Evolutionary conservation across 2,113 vertebrate genomes (phyloP).

Genomic region (Coryphaenoides rupestris): DNA sequence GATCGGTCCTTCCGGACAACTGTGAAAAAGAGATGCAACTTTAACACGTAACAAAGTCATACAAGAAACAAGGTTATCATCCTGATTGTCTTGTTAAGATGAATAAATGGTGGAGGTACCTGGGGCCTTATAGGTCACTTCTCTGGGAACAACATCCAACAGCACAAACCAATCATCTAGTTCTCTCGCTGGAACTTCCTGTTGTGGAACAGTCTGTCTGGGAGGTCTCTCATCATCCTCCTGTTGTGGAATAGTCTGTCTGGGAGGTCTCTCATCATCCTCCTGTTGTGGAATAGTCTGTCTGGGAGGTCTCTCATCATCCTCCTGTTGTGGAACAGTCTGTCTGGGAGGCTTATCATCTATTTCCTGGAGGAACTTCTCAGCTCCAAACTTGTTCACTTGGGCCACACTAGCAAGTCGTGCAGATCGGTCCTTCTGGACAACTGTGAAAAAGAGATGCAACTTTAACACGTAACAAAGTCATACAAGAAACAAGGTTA

Average conservation of each 20-base stretch:
- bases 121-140: constrained; percentile 36
- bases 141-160: constrained; percentile 39
- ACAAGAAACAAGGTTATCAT: not conserved
- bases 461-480: no score
- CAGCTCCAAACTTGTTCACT: constrained; percentile 2
- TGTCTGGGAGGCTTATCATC: not conserved
- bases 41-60: no score
- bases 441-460: no score
- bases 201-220: constrained; percentile 4
- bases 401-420: constrained; percentile 19
- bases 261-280: not conserved
- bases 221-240: constrained; percentile 8
- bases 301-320: not conserved
- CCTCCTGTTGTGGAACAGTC: constrained; percentile 12
- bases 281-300: constrained; percentile 14
- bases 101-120: constrained; percentile 32
- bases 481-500: no score
- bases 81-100: not conserved
- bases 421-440: no score
- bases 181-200: constrained; percentile 31
- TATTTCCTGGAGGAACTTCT: constrained; percentile 16
- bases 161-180: constrained; percentile 60
- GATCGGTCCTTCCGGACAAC: no score
- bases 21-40: no score
- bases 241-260: constrained; percentile 9